These are phyloP conservation scores for Catocala fraxini DNA, from an alignment of 2,888 invertebrate genomes.

Conservation along the genomic window DNA sequence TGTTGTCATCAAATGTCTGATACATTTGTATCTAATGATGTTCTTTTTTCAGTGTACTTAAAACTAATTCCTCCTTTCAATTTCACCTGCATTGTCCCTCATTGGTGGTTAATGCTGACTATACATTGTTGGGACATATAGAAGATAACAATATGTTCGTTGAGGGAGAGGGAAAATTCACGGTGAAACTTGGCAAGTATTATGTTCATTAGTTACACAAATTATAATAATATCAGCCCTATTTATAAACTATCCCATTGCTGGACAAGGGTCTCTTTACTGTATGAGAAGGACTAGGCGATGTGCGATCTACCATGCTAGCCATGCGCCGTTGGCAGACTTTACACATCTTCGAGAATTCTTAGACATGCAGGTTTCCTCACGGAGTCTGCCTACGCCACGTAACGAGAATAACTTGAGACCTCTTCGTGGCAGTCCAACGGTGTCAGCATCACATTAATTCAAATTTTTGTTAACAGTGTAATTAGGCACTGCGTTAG, in stretches of 20 bases:
- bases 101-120: background rate
- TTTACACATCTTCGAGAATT: background rate
- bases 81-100: conserved; percentile 13
- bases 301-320: too few species aligned
- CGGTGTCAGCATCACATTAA: too few species aligned
- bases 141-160: background rate
- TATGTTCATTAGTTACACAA: background rate
- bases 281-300: background rate
- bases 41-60: conserved; percentile 4
- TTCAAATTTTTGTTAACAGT: too few species aligned
- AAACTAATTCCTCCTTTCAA: conserved; percentile 1
- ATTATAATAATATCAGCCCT: background rate
- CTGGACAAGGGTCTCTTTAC: background rate
- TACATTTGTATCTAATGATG: too few species aligned
- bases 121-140: conserved; percentile 10
- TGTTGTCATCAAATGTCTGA: too few species aligned
- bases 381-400: too few species aligned
- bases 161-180: conserved; percentile 6
- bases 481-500: too few species aligned
- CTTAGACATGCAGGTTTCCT: background rate
- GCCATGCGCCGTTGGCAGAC: too few species aligned
- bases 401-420: too few species aligned
- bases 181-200: conserved; percentile 4
- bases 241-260: background rate
- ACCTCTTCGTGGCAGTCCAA: too few species aligned